Evolutionary conservation across 2,797 vertebrate genomes (phyloP).

Genomic region (Sebastes diaconus): DNA sequence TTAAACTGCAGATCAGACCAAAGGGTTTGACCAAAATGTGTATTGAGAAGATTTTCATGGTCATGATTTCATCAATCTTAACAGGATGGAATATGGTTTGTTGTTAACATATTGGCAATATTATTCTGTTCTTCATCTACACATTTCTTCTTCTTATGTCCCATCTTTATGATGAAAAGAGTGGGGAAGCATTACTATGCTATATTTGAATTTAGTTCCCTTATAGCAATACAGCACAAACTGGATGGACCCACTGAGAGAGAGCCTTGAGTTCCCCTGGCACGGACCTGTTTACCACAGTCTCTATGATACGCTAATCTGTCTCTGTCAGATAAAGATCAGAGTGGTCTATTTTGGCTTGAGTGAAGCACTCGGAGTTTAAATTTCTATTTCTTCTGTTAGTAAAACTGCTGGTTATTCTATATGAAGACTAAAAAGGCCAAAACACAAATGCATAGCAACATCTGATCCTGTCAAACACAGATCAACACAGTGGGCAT

Average conservation of each 20-base stretch:
- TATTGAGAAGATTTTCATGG: not conserved
- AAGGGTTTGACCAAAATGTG: not conserved
- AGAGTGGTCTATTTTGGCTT: not conserved
- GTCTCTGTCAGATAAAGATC: not conserved
- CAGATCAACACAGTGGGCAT: not conserved
- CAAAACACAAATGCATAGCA: not conserved
- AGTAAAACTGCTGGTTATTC: not conserved
- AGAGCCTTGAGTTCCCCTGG: not conserved
- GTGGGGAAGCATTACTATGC: not conserved
- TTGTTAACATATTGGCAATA: not conserved
- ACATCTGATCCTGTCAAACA: not conserved
- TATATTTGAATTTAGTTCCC: not conserved
- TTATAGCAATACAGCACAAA: not conserved
- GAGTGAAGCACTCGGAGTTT: not conserved
- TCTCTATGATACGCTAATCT: not conserved
- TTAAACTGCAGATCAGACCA: not conserved
- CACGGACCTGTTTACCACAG: not conserved
- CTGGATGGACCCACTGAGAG: not conserved
- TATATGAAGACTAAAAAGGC: not conserved
- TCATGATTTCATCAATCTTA: not conserved
- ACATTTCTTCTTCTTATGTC: not conserved
- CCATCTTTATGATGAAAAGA: not conserved
- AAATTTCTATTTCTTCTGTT: not conserved
- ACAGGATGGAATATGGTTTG: not conserved
- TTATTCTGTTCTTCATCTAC: not conserved